phyloP scores from a whole-genome alignment of 2,797 vertebrate species.

The Hemitrygon akajei region DNA sequence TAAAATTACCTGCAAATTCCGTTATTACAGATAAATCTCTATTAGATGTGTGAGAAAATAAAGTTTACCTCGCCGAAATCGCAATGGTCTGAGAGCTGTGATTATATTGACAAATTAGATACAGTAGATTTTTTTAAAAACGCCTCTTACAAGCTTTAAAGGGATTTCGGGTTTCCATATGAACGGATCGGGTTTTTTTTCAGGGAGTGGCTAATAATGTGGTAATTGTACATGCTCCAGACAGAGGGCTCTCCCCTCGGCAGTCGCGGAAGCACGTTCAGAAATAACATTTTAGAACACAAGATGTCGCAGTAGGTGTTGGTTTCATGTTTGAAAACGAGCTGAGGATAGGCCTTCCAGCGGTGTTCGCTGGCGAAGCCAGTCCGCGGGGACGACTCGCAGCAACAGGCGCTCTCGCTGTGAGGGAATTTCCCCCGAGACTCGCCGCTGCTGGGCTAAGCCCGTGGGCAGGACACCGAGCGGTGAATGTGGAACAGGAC shows the following conservation, averaged over 20 bases:
- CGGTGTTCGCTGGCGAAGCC: not conserved
- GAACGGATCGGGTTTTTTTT: not conserved
- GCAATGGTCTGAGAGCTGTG: not conserved
- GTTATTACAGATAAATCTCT: not conserved
- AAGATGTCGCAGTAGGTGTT: slow-evolving; percentile 37
- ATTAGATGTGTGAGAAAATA: not conserved
- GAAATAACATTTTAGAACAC: slow-evolving; percentile 35
- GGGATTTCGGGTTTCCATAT: not conserved
- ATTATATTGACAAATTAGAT: not conserved
- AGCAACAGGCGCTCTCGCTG: not conserved
- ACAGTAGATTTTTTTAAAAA: not conserved
- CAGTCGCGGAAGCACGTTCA: not conserved
- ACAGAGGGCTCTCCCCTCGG: not conserved
- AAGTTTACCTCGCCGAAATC: not conserved
- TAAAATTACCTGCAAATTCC: not conserved
- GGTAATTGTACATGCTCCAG: not conserved
- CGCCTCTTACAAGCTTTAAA: not conserved
- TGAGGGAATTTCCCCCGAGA: not conserved
- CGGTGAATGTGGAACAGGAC: not conserved
- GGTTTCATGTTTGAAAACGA: not conserved
- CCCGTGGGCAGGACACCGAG: not conserved
- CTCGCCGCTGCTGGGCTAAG: too few relatives aligned
- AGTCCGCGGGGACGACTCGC: not conserved
- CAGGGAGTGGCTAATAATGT: not conserved
- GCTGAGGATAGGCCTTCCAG: not conserved